A percentile compares a stretch with the other conserved stretches of the same genome.
Evolutionary conservation across 2,888 invertebrate genomes (phyloP).

Genomic region (Punctoribates punctum): DNA sequence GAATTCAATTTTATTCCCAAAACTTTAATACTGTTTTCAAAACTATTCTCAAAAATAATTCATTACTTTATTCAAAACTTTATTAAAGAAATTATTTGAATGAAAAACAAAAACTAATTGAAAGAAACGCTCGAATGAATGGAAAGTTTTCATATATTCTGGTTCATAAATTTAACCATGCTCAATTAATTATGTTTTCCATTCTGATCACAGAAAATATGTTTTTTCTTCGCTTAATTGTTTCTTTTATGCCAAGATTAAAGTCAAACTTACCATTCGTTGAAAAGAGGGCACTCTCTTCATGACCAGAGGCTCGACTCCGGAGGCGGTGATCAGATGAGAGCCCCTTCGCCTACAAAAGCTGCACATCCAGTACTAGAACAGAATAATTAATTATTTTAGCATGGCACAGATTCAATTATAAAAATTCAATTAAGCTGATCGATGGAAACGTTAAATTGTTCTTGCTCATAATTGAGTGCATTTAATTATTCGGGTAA

Average conservation of each 20-base stretch:
- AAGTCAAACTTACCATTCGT: conserved; percentile 32
- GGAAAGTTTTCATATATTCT: no score
- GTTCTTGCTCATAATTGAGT: no score
- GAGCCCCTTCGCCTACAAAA: conserved; percentile 44
- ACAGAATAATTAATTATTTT: background rate
- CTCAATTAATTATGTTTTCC: background rate
- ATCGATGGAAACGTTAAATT: background rate
- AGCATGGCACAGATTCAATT: no score
- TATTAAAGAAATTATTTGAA: no score
- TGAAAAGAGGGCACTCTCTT: conserved; percentile 4
- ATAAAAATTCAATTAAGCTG: background rate
- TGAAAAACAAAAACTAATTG: no score
- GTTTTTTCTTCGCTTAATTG: background rate
- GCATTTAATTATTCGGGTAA: no score
- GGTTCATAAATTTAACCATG: no score
- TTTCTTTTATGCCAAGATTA: background rate
- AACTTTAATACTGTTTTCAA: background rate
- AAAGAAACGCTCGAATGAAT: no score
- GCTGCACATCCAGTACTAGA: conserved; percentile 44
- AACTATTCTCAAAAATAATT: background rate
- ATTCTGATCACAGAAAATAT: background rate
- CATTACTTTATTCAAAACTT: no score
- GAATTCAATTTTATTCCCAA: background rate
- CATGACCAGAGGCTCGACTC: conserved; percentile 27
- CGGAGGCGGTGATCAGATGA: conserved; percentile 39